Conservation (phyloP, 2,113 vertebrate species). For the Beaufortia kweichowensis region DNA sequence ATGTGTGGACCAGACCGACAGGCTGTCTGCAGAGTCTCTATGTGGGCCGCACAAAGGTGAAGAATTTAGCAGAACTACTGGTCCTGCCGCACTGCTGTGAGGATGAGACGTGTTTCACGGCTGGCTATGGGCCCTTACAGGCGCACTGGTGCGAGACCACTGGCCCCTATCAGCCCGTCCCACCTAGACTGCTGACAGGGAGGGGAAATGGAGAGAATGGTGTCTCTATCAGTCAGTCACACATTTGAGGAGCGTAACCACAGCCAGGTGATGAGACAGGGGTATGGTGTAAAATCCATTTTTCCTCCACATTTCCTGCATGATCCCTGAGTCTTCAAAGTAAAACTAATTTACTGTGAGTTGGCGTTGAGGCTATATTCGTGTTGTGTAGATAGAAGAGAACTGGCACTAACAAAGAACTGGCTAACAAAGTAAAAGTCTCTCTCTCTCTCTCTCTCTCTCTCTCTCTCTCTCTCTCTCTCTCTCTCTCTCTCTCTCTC, state of each 20-base stretch:
- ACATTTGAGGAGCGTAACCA: constrained; percentile 20
- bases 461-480: too few relatives aligned
- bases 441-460: too few relatives aligned
- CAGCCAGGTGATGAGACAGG: constrained; percentile 35
- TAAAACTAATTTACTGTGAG: constrained; percentile 13
- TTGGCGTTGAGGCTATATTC: too few relatives aligned
- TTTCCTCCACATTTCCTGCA: constrained; percentile 38
- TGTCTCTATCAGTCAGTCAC: constrained; percentile 27
- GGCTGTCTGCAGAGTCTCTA: constrained; percentile 12
- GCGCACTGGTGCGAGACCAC: constrained; percentile 43
- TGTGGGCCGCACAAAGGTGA: constrained; percentile 39
- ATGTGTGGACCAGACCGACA: constrained; percentile 45
- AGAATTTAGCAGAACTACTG: constrained; percentile 57
- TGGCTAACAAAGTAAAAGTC: too few relatives aligned
- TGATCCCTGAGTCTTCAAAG: not conserved
- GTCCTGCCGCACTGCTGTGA: constrained; percentile 33
- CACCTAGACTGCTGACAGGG: constrained; percentile 5
- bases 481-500: too few relatives aligned
- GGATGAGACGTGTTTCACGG: constrained; percentile 19
- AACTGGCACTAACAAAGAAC: too few relatives aligned
- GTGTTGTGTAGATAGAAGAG: too few relatives aligned
- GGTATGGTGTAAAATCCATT: constrained; percentile 15
- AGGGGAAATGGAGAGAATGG: constrained; percentile 1
- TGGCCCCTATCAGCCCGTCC: constrained; percentile 12
- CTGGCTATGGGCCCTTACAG: constrained; percentile 58